Percentiles rank a stretch among this genome's conserved stretches.
Evolutionary conservation across 2,888 invertebrate species (phyloP).

Genomic region (Cheilosia pagana): DNA sequence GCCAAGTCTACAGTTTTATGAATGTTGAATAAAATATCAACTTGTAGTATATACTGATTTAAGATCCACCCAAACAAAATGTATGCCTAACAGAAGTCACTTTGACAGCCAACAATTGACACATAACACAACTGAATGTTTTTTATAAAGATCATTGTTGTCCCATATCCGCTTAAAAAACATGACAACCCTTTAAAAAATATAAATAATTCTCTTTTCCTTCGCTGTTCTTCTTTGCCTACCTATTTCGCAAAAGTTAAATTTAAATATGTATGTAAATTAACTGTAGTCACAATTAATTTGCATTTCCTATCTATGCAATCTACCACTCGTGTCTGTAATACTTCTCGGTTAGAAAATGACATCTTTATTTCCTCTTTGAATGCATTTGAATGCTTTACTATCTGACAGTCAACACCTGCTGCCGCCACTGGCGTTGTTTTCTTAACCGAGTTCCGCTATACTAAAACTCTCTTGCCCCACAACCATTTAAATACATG

Average conservation of each 20-base stretch:
- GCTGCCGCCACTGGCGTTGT: constrained; percentile 41
- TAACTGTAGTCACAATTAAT: constrained; percentile 6
- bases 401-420: constrained; percentile 68
- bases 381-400: constrained; percentile 56
- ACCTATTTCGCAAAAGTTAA: background rate
- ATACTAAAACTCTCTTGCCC: background rate
- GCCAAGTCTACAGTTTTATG: no score
- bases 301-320: constrained; percentile 47
- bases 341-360: constrained; percentile 42
- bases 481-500: background rate
- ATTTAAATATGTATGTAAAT: constrained; percentile 16
- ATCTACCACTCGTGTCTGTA: constrained; percentile 23
- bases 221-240: background rate
- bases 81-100: no score
- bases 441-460: constrained; percentile 41
- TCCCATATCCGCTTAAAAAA: background rate
- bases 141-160: background rate
- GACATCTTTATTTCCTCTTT: constrained; percentile 54
- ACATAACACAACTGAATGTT: background rate
- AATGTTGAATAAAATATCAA: no score
- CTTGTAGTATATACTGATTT: no score
- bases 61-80: no score
- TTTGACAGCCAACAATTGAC: no score
- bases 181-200: background rate
- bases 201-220: background rate